Evolutionary conservation across 2,113 vertebrate species (phyloP), one percentile per base, ranked within the genome.

Genomic region (Pseudolaguvia tuberculata): DNA sequence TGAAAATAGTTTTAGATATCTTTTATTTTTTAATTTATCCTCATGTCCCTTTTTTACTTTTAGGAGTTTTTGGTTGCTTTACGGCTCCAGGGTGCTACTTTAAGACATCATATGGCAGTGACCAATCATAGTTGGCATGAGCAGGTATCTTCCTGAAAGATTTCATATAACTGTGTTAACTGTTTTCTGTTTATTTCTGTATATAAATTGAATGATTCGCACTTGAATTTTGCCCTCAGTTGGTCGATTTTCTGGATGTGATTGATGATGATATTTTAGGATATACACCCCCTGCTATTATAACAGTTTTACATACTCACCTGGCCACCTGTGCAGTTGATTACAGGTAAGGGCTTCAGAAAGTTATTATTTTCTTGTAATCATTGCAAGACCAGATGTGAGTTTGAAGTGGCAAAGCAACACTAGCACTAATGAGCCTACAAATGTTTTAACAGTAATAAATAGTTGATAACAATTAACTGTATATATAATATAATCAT

Each of bases 41-140:
- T 73, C 5, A 65, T 67, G 10, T 48, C 0, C 1, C 0, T 67
- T 25, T 5, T 76, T 48, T 11, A 57, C 23, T 45, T 55, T 55
- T 76, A 96, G 94, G 94, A 96, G 84, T 96, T 96, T 78, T 80
- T 96, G 47, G 94, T 96, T 66, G 94, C 95, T 0, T 80, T 96
- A 63, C 85, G 90, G 75, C 90, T 96, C 9, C 90, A 93, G 77
- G 92, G 90, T 57, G 94, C 94, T 76, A 96, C 94, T 8, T 87
- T 96, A 79, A 85, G 92, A 78, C 93, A 96, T 87, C 83, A 89
- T 71, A 87, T 94, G 91, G 88, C 91, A 1, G 88, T 91, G 59
- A 88, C 88, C 6, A 87, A 89, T 75, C 92, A 94, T 78, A 96
- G 94, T 82, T 96, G 95, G 95, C 91, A 96, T n/a, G 91, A 93